A percentile compares a stretch with the other conserved stretches of the same genome.
phyloP scores from a whole-genome alignment of 2,113 vertebrate species.

The Trochalopteron elliotii region DNA sequence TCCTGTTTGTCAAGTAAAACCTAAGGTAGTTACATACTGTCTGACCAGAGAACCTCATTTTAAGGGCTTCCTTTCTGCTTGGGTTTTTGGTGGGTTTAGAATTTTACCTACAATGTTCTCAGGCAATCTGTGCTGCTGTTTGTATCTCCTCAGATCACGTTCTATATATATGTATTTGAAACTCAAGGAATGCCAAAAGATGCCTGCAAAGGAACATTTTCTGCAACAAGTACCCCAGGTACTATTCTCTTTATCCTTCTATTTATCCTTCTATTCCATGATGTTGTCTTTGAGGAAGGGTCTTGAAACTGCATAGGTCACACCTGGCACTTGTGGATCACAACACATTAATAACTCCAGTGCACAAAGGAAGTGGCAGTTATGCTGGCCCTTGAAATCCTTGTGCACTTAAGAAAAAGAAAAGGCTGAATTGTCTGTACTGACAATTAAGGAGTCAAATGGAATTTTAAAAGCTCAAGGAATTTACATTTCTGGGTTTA shows the following conservation, averaged over 20 bases:
- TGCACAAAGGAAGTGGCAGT: not conserved
- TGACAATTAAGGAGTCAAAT: not conserved
- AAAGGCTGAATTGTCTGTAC: not conserved
- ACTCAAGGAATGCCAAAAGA: not conserved
- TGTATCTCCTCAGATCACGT: not conserved
- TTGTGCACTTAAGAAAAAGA: not conserved
- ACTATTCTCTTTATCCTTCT: not conserved
- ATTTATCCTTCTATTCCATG: not conserved
- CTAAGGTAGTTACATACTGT: not conserved
- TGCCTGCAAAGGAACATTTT: not conserved
- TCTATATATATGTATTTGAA: not conserved
- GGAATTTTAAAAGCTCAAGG: not conserved
- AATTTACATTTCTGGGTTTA: slow-evolving; percentile 3
- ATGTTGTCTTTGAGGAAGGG: not conserved
- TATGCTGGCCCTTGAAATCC: not conserved
- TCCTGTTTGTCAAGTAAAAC: slow-evolving; percentile 8
- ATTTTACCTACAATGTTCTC: not conserved
- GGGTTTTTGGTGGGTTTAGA: not conserved
- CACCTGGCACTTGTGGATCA: not conserved
- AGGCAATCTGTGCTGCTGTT: not conserved
- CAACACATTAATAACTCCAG: not conserved
- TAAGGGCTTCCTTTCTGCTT: not conserved
- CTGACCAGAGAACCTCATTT: not conserved
- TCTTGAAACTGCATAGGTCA: not conserved
- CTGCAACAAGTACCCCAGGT: not conserved